Base-by-base conservation (phyloP, 2,113 vertebrate genomes). In the Sisor rabdophorus region DNA sequence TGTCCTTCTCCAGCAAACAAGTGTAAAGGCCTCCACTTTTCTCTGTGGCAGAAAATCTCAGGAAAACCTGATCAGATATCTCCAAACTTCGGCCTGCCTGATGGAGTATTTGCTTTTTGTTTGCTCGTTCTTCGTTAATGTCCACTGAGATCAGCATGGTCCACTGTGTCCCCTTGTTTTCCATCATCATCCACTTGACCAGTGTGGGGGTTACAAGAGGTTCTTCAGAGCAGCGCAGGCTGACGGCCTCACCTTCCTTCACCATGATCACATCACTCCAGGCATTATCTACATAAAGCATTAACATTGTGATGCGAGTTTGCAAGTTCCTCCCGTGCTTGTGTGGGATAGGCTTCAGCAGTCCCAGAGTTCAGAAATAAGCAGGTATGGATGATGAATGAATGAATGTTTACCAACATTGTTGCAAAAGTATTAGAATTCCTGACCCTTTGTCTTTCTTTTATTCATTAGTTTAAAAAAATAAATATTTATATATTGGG, bases 191-290 rank as follows among this genome's bases (percentile, higher is more conserved):
- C 91, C 92, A 93, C 67, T 83, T 87, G 30, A 92, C 71, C 48
- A 56, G 5, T 52, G 86, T 53, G 0, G 55, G 17, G 5, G 73
- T 75, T 72, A 4, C 77, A 3, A 50, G 48, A 36, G 73, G 52
- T 19, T 11, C 17, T 60, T 86, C 79, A 30, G 60, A 81, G 63
- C 91, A 93, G 76, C 61, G 48, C 78, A 93, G 80, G 26, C 85
- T 87, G 76, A 83, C 70, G 0, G 32, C 16, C 11, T 0, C 44
- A 16, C 80, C 84, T 30, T 77, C 83, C 67, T n/a, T 64, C 3
- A 52, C 82, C 81, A 93, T 84, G 48, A 89, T 61, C n/a, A 88
- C 84, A 73, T 91, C 63, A 0, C 86, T 58, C 88, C 86, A 90
- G 3, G 82, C 48, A 15, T 59, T 20, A 56, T 47, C 89, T 90